Percentiles rank a stretch among this genome's conserved stretches.
phyloP scores from a whole-genome alignment of 2,888 invertebrate genomes.

The Tipula vernalis region DNA sequence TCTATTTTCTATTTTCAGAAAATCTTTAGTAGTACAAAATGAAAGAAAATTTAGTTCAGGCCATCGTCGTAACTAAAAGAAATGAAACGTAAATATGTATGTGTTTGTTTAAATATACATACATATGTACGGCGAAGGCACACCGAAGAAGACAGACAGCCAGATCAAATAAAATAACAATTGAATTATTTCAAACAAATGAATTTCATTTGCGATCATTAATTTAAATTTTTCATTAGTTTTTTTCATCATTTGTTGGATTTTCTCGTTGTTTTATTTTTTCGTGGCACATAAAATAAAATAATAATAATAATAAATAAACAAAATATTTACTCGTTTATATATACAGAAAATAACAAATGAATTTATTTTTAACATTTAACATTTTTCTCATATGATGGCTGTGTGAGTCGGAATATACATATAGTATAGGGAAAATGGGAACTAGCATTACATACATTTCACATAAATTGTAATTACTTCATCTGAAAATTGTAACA shows the following conservation, averaged over 20 bases:
- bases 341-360: neutral
- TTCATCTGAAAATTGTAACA: too few relatives aligned
- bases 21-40: neutral
- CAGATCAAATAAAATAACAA: neutral
- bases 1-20: neutral
- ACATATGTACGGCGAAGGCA: neutral
- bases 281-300: neutral
- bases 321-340: neutral
- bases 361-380: neutral
- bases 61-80: neutral
- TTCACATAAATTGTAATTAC: too few relatives aligned
- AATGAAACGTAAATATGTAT: neutral
- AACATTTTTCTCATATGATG: neutral
- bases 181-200: neutral
- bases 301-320: neutral
- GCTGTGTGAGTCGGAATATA: neutral
- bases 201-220: neutral
- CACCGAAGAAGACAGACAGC: neutral
- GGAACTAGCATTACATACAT: too few relatives aligned
- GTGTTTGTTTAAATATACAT: neutral
- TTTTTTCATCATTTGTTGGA: neutral
- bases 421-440: neutral
- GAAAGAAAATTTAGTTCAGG: neutral
- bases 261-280: neutral
- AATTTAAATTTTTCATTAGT: neutral